Conservation (phyloP, 2,113 vertebrate genomes). For the Oryzias melastigma region DNA sequence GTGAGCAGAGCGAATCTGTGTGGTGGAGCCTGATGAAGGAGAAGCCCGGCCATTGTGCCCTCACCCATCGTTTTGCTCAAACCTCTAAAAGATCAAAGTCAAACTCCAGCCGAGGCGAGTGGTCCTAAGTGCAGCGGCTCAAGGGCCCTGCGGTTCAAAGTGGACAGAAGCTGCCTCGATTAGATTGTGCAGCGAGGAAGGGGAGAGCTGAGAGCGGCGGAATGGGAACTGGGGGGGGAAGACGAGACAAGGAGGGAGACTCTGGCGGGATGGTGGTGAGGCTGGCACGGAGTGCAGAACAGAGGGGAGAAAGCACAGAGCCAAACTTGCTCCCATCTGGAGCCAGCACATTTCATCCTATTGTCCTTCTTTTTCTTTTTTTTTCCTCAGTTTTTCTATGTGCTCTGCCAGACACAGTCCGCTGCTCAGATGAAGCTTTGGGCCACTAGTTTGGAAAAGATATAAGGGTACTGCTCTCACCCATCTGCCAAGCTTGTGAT, state of each 20-base stretch:
- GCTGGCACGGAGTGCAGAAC: constrained; percentile 34
- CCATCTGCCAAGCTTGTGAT: constrained; percentile 44
- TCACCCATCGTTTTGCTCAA: constrained; percentile 5
- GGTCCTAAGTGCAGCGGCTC: constrained; percentile 32
- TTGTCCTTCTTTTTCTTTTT: constrained; percentile 34
- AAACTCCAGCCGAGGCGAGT: constrained; percentile 43
- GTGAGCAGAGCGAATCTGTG: constrained; percentile 7
- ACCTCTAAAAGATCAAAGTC: constrained; percentile 53
- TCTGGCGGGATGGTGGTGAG: constrained; percentile 9
- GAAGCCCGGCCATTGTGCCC: neutral
- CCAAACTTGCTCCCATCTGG: constrained; percentile 47
- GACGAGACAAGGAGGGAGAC: constrained; percentile 20
- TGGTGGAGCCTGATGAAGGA: constrained; percentile 10
- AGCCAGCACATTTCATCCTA: constrained; percentile 67
- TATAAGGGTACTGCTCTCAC: constrained; percentile 28
- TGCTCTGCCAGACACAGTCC: constrained; percentile 52
- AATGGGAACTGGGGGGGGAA: constrained; percentile 1
- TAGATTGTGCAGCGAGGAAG: constrained; percentile 37
- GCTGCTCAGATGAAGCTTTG: constrained; percentile 55
- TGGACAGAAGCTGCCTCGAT: constrained; percentile 43
- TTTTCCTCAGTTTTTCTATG: constrained; percentile 10
- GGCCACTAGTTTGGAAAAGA: constrained; percentile 61
- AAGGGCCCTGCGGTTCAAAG: constrained; percentile 39
- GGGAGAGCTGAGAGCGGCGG: neutral
- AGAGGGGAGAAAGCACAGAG: constrained; percentile 33